These are phyloP conservation scores for Phallusia fumigata DNA, from an alignment of 23 tunicate genomes.

Conservation along the genomic window DNA sequence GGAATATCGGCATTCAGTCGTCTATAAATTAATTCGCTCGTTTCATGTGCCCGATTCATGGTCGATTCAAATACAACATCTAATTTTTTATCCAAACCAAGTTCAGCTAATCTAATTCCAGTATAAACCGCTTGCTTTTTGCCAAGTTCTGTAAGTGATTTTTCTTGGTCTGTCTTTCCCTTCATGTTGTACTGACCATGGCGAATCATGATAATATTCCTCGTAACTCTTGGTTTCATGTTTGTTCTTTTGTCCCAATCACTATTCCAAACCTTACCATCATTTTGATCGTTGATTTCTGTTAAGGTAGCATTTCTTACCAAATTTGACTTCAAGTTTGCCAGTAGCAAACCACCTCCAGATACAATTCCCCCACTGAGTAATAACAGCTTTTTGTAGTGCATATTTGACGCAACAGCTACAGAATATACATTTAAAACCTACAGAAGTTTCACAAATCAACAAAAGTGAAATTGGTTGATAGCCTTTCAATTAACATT, in stretches of 20 bases:
- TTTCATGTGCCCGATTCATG: conserved; percentile 74
- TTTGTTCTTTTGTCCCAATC: conserved; percentile 68
- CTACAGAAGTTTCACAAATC: no score
- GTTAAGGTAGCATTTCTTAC: not conserved
- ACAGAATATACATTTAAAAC: no score
- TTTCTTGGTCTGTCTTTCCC: conserved; percentile 48
- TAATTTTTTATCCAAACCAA: conserved; percentile 42
- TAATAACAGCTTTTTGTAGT: not conserved
- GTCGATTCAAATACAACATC: conserved; percentile 47
- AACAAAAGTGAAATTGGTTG: no score
- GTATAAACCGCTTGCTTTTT: conserved; percentile 61
- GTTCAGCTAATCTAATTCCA: conserved; percentile 44
- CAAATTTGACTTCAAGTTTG: not conserved
- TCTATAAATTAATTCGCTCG: conserved; percentile 39
- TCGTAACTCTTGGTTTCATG: conserved; percentile 46
- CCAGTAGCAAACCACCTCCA: not conserved
- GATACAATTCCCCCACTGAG: not conserved
- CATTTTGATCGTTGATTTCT: not conserved
- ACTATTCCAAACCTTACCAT: conserved; percentile 39
- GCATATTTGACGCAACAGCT: not conserved
- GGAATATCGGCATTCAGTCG: conserved; percentile 3
- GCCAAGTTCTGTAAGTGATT: conserved; percentile 55
- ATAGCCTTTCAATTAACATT: no score
- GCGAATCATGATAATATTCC: conserved; percentile 58
- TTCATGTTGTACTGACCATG: conserved; percentile 73